Evolutionary conservation across 2,797 vertebrate species (phyloP).

Genomic region (Acanthis flammea): DNA sequence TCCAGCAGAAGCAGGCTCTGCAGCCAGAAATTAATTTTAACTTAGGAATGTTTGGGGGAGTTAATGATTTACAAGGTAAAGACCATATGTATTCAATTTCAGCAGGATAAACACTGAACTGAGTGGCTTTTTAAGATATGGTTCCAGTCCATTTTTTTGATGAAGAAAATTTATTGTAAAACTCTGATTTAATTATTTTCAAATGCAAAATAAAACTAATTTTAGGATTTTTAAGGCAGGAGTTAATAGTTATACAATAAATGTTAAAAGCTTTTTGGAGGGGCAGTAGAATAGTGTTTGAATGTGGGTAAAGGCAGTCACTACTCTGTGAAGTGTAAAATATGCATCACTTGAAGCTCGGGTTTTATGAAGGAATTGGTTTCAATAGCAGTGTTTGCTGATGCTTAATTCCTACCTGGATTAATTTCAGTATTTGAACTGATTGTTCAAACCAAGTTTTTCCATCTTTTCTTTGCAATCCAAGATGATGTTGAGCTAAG

Average conservation of each 20-base stretch:
- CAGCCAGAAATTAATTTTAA: neutral
- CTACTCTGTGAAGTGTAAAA: neutral
- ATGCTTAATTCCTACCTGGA: neutral
- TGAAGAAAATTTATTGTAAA: neutral
- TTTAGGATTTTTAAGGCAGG: neutral
- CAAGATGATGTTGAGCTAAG: neutral
- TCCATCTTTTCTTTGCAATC: neutral
- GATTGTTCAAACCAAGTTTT: neutral
- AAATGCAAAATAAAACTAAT: neutral
- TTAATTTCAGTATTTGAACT: neutral
- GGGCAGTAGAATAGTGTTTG: neutral
- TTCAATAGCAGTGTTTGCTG: neutral
- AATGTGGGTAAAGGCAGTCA: neutral
- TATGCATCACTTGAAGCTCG: neutral
- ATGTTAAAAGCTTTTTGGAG: neutral
- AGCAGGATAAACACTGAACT: neutral
- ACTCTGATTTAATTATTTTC: neutral
- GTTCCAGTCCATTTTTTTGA: neutral
- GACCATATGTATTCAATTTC: neutral
- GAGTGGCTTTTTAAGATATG: neutral
- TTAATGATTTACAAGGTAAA: slow-evolving; percentile 20
- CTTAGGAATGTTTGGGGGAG: neutral
- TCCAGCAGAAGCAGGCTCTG: neutral
- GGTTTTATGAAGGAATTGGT: neutral
- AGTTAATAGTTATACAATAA: neutral